phyloP scores from a whole-genome alignment of 2,888 invertebrate species.

The Caenorhabditis zanzibari region DNA sequence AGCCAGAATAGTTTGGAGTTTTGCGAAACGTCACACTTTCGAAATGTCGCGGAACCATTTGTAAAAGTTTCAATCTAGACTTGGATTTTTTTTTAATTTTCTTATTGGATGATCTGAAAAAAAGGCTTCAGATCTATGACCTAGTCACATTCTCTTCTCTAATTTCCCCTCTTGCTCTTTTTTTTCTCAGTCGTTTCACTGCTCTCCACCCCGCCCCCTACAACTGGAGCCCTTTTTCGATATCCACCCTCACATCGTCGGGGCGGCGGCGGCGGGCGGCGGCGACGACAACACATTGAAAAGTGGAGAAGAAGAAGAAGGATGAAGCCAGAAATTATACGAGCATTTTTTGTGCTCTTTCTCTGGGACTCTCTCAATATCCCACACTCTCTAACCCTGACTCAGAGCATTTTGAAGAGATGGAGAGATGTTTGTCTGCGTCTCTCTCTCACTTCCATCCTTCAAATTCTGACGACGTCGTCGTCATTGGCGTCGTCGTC shows the following conservation, averaged over 20 bases:
- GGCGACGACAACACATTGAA: conserved; percentile 14
- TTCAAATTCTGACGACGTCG: conserved; percentile 37
- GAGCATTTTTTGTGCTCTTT: conserved; percentile 53
- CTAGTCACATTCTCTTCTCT: neutral
- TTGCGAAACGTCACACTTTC: too few relatives aligned
- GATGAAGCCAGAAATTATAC: conserved; percentile 56
- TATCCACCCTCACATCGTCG: conserved; percentile 42
- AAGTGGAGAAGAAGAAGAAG: conserved; percentile 7
- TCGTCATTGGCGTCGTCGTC: conserved; percentile 45
- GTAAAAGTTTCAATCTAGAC: too few relatives aligned
- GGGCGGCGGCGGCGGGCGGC: too few relatives aligned
- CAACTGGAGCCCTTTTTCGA: neutral
- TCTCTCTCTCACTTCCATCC: conserved; percentile 28
- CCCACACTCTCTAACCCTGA: conserved; percentile 33
- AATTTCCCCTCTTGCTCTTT: neutral
- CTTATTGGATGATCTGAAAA: conserved; percentile 13
- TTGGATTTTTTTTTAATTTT: too few relatives aligned
- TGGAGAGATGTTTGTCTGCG: neutral
- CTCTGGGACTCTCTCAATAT: conserved; percentile 24
- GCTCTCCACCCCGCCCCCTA: neutral
- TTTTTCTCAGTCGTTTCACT: neutral
- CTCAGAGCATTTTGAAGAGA: conserved; percentile 5
- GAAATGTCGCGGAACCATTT: too few relatives aligned
- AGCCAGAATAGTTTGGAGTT: too few relatives aligned
- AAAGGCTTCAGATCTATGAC: neutral